Base-by-base conservation (phyloP, 1,140 invertebrate species). In the Samia ricini region DNA sequence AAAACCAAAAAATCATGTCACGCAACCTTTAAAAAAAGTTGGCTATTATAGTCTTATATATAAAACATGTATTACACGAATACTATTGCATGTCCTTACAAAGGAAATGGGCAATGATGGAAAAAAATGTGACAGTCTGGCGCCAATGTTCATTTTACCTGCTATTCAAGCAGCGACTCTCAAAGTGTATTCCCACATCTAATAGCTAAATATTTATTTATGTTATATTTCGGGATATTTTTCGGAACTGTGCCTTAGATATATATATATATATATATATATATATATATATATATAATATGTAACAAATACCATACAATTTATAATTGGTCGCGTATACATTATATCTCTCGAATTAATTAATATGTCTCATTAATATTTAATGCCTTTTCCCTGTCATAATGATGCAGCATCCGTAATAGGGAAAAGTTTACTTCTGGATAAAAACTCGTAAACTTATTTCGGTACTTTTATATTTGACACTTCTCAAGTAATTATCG, bases 81-180 rank as follows among this genome's bases (percentile, higher is more conserved):
- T 42, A 42, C 33, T 42, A 42, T 42, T 42, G 33, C 33, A 42
- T 23, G 57, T 24, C 48, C 20, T 15, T 10, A 49, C 57, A 59
- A 59, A 59, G 57, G 57, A 49, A 59, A 50, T 50, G 20, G 57
- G 50, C 57, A 59, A 59, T 59, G 57, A 50, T 24, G 61, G 49
- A 70, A 83, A 85, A 81, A 79, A 80, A 71, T 68, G 55, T 68
- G 65, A 64, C 69, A 57, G 71, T 64, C 71, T 80, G 82, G 82
- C 84, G 84, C 82, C 83, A 71, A 52, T 55, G 58, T 60, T 50
- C 62, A 29, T 60, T 64, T 59, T 82, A 75, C 75, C 74, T 80
- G 77, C 49, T 8, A 48, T 36, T 36, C 12, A 42, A 42, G 21
- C 76, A 64, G 69, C 24, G 74, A 56, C 50, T 70, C 72, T 72